Evolutionary conservation across 2,797 vertebrate genomes (phyloP).

Genomic region (Halcyon badia): DNA sequence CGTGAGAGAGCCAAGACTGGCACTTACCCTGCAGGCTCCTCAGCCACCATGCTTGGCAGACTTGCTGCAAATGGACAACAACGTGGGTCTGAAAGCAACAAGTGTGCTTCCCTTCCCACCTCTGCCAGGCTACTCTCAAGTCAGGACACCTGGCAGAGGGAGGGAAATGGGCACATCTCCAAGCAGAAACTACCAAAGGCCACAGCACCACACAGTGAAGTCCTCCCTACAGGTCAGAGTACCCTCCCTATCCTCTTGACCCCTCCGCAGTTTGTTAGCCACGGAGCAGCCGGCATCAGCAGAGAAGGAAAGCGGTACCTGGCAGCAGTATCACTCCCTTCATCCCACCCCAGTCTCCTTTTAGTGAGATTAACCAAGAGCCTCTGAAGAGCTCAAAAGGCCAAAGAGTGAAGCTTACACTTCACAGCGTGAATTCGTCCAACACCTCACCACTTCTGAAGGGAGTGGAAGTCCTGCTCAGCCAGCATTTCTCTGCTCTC

Average conservation of each 20-base stretch:
- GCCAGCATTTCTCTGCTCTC: not conserved
- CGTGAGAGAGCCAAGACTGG: accelerated
- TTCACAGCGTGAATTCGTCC: not conserved
- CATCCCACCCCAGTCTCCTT: not conserved
- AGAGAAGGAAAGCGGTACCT: not conserved
- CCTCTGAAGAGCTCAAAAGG: not conserved
- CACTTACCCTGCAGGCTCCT: not conserved
- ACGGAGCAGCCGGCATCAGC: not conserved
- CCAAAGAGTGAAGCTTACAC: not conserved
- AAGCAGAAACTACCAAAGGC: not conserved
- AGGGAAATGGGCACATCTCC: accelerated
- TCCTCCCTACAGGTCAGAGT: not conserved
- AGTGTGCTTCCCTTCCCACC: not conserved
- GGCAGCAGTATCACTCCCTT: not conserved
- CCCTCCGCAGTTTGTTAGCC: not conserved
- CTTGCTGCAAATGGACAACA: not conserved
- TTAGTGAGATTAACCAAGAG: not conserved
- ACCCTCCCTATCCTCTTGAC: not conserved
- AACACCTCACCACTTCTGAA: not conserved
- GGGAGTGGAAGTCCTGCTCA: not conserved
- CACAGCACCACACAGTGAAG: accelerated
- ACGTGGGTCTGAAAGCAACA: not conserved
- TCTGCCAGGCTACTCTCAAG: not conserved
- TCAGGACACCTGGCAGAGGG: not conserved
- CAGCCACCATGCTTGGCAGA: not conserved